A percentile compares a stretch with the other conserved stretches of the same genome.
Conservation (phyloP, 2,888 invertebrate genomes). For the Brenthis hecate region DNA sequence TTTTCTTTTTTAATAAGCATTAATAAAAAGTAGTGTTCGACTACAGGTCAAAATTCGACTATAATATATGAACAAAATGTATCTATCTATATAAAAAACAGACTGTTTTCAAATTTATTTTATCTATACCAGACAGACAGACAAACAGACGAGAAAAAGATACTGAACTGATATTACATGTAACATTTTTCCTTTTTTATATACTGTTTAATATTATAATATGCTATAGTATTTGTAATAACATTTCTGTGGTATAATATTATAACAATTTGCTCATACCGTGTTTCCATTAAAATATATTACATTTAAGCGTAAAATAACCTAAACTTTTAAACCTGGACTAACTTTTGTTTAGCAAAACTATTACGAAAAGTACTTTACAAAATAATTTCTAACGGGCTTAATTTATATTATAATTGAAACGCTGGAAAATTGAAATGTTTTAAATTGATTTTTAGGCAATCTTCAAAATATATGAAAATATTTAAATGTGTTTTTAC, state of each 20-base stretch:
- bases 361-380: conserved; percentile 13
- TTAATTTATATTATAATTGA: conserved; percentile 8
- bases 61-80: too few species aligned
- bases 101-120: too few species aligned
- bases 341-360: conserved; percentile 15
- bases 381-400: conserved; percentile 4
- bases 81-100: too few species aligned
- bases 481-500: not conserved
- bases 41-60: too few species aligned
- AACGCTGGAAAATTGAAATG: not conserved
- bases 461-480: not conserved
- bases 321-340: not conserved
- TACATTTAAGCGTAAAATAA: not conserved
- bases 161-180: too few species aligned
- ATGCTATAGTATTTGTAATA: too few species aligned
- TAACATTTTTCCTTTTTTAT: too few species aligned
- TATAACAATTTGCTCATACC: not conserved
- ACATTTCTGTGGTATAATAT: not conserved
- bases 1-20: not conserved
- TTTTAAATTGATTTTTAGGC: too few species aligned
- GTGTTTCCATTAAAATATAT: not conserved
- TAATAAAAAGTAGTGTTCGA: too few species aligned
- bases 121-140: too few species aligned
- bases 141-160: too few species aligned
- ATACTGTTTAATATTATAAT: too few species aligned